phyloP scores from a whole-genome alignment of 1,140 invertebrate species.

The Tribolium castaneum region DNA sequence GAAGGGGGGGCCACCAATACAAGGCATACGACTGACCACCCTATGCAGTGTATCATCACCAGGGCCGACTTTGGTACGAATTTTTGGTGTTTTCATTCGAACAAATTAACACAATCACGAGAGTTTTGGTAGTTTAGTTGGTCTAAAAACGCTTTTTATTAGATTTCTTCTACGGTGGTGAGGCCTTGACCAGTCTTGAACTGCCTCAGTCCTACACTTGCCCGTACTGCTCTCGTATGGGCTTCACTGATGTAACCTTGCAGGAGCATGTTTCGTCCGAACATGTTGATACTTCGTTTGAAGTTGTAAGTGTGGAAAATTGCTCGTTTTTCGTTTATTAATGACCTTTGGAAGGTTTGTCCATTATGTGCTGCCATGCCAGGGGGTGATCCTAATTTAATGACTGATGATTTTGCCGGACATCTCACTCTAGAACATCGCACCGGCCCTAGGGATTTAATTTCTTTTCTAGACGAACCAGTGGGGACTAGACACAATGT shows the following conservation, averaged over 20 bases:
- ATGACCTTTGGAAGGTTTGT: constrained; percentile 76
- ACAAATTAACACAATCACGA: neutral
- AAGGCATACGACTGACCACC: constrained; percentile 93
- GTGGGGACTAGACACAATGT: constrained; percentile 75
- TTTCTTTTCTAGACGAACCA: constrained; percentile 91
- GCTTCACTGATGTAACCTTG: constrained; percentile 90
- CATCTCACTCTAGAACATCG: constrained; percentile 96
- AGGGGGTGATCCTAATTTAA: constrained; percentile 96
- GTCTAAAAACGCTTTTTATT: constrained; percentile 54
- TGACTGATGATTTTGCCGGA: constrained; percentile 97
- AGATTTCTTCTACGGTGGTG: constrained; percentile 96
- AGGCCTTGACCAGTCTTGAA: constrained; percentile 85
- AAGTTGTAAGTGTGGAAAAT: constrained; percentile 79
- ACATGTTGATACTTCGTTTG: constrained; percentile 85
- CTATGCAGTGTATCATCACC: constrained; percentile 98
- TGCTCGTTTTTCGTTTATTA: neutral
- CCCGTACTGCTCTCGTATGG: constrained; percentile 96
- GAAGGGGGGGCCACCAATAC: constrained; percentile 94
- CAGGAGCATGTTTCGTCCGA: constrained; percentile 93
- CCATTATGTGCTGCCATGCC: constrained; percentile 95
- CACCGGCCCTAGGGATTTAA: constrained; percentile 85
- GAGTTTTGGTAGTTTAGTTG: neutral
- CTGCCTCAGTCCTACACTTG: constrained; percentile 96
- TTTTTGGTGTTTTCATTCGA: constrained; percentile 30
- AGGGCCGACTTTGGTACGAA: constrained; percentile 92